A percentile compares a stretch with the other conserved stretches of the same genome.
Conservation (phyloP, 2,797 vertebrate genomes). For the Tenualosa thibaudeaui region DNA sequence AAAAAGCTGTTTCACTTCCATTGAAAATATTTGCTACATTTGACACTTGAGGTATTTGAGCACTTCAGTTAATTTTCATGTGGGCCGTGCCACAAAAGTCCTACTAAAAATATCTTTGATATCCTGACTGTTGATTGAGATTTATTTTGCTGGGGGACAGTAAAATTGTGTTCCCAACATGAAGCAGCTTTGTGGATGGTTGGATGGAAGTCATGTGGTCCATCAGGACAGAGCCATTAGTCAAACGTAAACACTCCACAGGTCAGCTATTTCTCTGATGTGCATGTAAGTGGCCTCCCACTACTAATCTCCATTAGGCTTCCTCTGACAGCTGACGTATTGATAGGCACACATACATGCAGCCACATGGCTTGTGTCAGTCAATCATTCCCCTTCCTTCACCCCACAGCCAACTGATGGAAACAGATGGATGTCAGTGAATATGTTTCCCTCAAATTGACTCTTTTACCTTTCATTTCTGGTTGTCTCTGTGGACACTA, state of each 20-base stretch:
- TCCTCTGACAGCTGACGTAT: conserved; percentile 32
- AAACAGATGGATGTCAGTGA: conserved; percentile 32
- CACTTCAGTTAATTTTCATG: not conserved
- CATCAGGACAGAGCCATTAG: not conserved
- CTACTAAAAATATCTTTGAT: not conserved
- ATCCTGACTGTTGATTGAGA: not conserved
- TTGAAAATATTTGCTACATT: no score
- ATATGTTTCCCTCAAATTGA: not conserved
- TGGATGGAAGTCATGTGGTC: not conserved
- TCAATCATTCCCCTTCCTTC: conserved; percentile 24
- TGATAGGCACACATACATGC: conserved; percentile 37
- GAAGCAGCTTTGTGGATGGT: not conserved
- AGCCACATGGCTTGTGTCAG: conserved; percentile 34
- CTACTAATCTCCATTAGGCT: conserved; percentile 27
- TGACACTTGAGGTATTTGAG: not conserved
- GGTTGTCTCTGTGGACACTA: not conserved
- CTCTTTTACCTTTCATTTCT: not conserved
- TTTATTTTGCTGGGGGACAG: not conserved
- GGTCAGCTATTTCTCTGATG: not conserved
- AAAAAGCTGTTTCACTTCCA: no score
- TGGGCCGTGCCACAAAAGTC: not conserved
- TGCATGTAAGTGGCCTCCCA: conserved; percentile 7
- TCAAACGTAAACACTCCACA: not conserved
- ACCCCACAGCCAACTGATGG: conserved; percentile 28
- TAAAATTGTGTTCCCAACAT: not conserved